Base-by-base conservation (phyloP, 2,888 invertebrate genomes). In the Idaea biselata region DNA sequence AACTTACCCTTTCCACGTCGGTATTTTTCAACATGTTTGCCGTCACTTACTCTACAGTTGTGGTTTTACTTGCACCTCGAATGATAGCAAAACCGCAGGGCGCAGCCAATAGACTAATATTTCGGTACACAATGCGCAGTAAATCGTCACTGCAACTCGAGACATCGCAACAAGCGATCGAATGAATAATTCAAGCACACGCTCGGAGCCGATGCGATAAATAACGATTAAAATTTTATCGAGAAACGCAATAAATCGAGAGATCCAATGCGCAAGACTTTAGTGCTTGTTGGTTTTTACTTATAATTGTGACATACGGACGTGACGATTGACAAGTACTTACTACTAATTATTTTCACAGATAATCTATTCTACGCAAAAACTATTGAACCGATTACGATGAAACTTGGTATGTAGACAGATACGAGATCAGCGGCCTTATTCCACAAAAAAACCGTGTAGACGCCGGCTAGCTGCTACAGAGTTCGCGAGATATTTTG, bases 171-270 rank as follows among this genome's bases (percentile, higher is more conserved):
- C 78, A 79, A 75, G 74, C 77, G 69, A 75, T 77, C 76, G 70
- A 70, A 89, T 90, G 89, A 90, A 90, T 89, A 87, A 89, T 89
- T 86, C 88, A 89, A 75, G 79, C 80, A 83, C 86, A 86, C 87
- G 87, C 77, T 79, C 73, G 72, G 68, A 72, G 67, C 71, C 69
- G 70, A 68, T 62, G 78, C 84, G 82, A 88, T 90, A 89, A 89
- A 89, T 89, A 87, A 89, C 88, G 87, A 88, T 89, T 89, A 89
- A 89, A 88, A 89, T 90, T 89, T 89, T 89, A 88, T 89, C 87
- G 85, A 75, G 82, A 81, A 83, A 79, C 79, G 78, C 81, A 84
- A 89, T 89, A 89, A 87, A 89, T 89, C 82, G 79, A 77, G 74
- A 78, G 80, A 84, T 85, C 79, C 84, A 81, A 81, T 82, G 82